A percentile compares a stretch with the other conserved stretches of the same genome.
These are phyloP conservation scores for Tarsius wallacei DNA, from an alignment of 2,797 vertebrate genomes.

Conservation along the genomic window DNA sequence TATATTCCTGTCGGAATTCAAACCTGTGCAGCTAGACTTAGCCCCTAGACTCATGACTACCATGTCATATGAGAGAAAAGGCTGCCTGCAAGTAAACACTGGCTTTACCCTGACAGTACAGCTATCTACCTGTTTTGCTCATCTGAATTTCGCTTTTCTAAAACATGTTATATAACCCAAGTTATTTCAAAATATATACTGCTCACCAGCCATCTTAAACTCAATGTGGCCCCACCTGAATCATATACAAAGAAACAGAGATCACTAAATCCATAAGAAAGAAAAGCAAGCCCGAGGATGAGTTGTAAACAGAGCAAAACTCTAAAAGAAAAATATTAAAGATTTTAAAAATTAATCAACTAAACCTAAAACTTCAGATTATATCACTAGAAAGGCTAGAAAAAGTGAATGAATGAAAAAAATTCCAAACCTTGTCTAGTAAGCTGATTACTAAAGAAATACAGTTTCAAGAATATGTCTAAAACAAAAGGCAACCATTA, in stretches of 20 bases:
- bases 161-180: not conserved
- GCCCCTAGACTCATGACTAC: not conserved
- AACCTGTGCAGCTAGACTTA: not conserved
- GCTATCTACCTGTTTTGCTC: not conserved
- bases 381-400: not conserved
- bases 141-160: not conserved
- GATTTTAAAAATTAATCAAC: not conserved
- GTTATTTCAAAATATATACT: not conserved
- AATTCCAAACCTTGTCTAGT: not conserved
- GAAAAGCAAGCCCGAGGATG: too few relatives aligned
- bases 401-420: not conserved
- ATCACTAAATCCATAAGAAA: not conserved
- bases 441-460: not conserved
- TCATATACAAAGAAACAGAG: not conserved
- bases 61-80: not conserved
- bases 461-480: not conserved
- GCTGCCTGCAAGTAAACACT: too few relatives aligned
- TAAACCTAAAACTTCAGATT: not conserved
- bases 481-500: not conserved
- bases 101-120: not conserved
- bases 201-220: not conserved
- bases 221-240: not conserved
- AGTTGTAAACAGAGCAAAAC: not conserved
- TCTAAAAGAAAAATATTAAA: not conserved
- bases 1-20: not conserved